phyloP scores from a whole-genome alignment of 2,797 vertebrate genomes.

The Odontamblyopus lacepedii region DNA sequence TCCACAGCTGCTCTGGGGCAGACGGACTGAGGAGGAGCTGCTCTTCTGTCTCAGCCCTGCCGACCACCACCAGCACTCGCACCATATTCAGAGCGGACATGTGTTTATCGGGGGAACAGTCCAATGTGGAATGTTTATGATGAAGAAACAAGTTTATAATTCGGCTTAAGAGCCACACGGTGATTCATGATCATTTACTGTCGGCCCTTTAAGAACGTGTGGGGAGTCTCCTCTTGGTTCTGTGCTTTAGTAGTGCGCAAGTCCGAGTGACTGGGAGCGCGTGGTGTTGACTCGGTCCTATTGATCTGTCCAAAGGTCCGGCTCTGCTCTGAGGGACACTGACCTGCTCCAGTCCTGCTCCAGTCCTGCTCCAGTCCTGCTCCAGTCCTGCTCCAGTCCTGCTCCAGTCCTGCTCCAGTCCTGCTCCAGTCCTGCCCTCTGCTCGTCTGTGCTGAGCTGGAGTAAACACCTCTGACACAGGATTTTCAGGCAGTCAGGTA shows the following conservation, averaged over 20 bases:
- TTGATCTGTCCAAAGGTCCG: slow-evolving; percentile 79
- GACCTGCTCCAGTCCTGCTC: slow-evolving; percentile 47
- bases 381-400: slow-evolving; percentile 15
- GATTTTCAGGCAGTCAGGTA: slow-evolving; percentile 56
- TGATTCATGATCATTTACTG: too few species aligned
- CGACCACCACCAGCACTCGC: too few species aligned
- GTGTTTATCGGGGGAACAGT: too few species aligned
- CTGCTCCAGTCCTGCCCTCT: slow-evolving; percentile 27
- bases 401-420: slow-evolving; percentile 37
- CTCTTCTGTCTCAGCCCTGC: too few species aligned
- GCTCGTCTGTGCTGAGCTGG: background rate
- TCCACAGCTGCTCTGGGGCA: too few species aligned
- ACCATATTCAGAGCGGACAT: too few species aligned
- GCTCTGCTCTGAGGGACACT: slow-evolving; percentile 66
- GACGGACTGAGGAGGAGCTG: too few species aligned
- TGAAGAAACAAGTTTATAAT: too few species aligned
- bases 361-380: slow-evolving; percentile 36
- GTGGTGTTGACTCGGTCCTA: slow-evolving; percentile 28
- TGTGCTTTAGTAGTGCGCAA: background rate
- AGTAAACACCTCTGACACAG: background rate
- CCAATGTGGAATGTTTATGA: too few species aligned
- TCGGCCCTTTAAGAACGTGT: too few species aligned
- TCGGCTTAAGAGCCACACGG: too few species aligned
- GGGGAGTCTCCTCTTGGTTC: background rate
- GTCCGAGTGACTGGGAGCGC: background rate